Base-by-base conservation (phyloP, 2,113 vertebrate genomes). In the Astur gentilis region DNA sequence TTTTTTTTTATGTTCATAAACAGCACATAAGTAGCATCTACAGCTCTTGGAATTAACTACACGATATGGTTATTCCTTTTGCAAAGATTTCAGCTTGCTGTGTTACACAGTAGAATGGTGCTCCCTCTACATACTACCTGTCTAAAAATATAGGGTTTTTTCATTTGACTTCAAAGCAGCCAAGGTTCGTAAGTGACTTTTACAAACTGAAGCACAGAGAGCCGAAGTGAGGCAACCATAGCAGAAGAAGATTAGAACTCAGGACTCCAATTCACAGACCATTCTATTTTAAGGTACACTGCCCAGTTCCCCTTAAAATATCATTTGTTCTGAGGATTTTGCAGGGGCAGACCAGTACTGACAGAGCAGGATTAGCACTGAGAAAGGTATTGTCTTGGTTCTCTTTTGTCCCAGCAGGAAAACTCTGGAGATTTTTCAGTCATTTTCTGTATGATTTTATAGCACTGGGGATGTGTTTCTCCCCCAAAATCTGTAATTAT, bases 401-500 rank as follows among this genome's bases (percentile, higher is more conserved):
- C 8, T 42, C 2, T 64, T 87, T 55, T 27, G 6, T 25, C 16
- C 25, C 17, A 21, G 19, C 17, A 76, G 25, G 23, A 62, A 77
- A 58, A 20, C 4, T 47, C 40, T 26, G 3, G 9, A 50, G 7
- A 58, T 29, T 55, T 82, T 90, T 70, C 45, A 57, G 36, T 11
- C 12, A 32, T 22, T 65, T 77, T 92, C 17, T 25, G 3, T 47
- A 61, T 9, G 8, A 69, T 29, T 78, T 71, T 64, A 54, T 16
- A 42, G 4, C 7, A 66, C 8, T 1, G 0, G 3, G 18, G 3
- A 1, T 34, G 4, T 50, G 5, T 52, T 67, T 76, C 27, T 54
- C 31, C 36, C 11, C 47, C 16, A 75, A 85, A 58, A 55, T 21
- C 32, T 81, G 29, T 55, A 60, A 42, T 36, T 4, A 22, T 40